Evolutionary conservation across 2,888 invertebrate genomes (phyloP), one percentile per base, ranked within the genome.

Genomic region (Peribatodes rhomboidaria): DNA sequence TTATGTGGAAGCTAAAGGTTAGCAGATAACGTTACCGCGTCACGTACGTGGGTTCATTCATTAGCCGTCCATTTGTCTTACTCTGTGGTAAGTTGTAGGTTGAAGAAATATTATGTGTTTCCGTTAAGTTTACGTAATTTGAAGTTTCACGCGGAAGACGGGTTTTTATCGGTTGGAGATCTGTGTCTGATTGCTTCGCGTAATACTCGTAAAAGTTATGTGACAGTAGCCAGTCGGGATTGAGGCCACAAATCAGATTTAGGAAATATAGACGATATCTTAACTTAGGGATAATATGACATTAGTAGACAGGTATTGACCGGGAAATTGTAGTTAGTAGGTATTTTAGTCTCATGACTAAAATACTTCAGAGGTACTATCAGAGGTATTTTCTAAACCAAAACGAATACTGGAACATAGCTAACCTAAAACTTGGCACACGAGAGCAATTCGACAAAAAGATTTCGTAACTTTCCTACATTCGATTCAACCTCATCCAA

Each of bases 1-100:
- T 68, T 61, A 67, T 66, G 62, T 49, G 65, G 65, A 65, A 85
- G 84, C 72, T 78, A 87, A 87, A 88, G 88, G 87, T 87, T 84
- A 80, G 55, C 61, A 70, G 75, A 80, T 81, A 79, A 47, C 66
- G 80, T 81, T 79, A 82, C 69, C 75, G 74, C 64, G 75, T 81
- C 79, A 80, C 76, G 76, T 72, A 59, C 50, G 74, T 78, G 73
- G 67, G 74, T 77, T 72, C 79, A 84, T 85, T 82, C 77, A 82
- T 81, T 80, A 73, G 70, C 67, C 66, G 49, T 58, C 61, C 46
- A 72, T 75, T 67, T 64, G 67, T 70, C 69, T 70, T 49, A 56
- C 22, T 52, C 62, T 37, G 41, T 37, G 57, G 58, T 47, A 46
- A 56, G 47, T 56, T 20, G 46, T 57, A 56, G 49, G 61, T 58